These are phyloP conservation scores for Acanthopleura granulata DNA, from an alignment of 2,888 invertebrate species.

Conservation along the genomic window DNA sequence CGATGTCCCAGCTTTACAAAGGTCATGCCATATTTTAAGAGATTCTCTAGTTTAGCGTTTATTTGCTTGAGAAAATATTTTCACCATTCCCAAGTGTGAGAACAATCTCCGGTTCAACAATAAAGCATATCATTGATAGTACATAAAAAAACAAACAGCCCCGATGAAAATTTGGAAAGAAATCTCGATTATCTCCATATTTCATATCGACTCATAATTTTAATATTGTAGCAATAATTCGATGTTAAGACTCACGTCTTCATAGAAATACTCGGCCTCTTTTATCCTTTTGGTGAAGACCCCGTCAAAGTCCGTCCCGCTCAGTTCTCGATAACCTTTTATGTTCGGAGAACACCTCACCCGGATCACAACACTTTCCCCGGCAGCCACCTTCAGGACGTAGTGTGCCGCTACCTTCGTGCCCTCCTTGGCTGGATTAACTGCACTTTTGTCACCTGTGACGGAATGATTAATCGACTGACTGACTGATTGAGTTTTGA, in stretches of 20 bases:
- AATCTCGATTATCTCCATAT: too few relatives aligned
- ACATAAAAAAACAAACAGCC: too few relatives aligned
- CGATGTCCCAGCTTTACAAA: too few relatives aligned
- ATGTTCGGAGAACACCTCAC: slow-evolving; percentile 34
- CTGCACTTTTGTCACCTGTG: slow-evolving; percentile 44
- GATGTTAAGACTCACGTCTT: slow-evolving; percentile 42
- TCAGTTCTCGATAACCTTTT: slow-evolving; percentile 35
- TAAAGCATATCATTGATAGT: too few relatives aligned
- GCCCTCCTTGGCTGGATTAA: slow-evolving; percentile 48
- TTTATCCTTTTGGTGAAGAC: slow-evolving; percentile 50
- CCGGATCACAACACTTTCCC: slow-evolving; percentile 48
- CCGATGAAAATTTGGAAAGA: too few relatives aligned
- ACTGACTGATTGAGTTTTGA: slow-evolving; percentile 5
- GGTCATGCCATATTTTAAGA: too few relatives aligned
- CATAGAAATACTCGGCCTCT: slow-evolving; percentile 65
- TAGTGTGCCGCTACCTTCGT: slow-evolving; percentile 64
- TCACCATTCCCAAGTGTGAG: too few relatives aligned
- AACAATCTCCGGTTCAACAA: too few relatives aligned
- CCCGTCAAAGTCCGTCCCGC: slow-evolving; percentile 48
- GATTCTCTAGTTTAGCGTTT: too few relatives aligned
- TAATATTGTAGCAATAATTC: too few relatives aligned
- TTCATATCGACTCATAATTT: too few relatives aligned
- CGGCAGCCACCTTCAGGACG: slow-evolving; percentile 49
- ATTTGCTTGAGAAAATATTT: too few relatives aligned
- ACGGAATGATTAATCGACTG: neutral